phyloP scores from a whole-genome alignment of 2,113 vertebrate genomes.

The Oreochromis niloticus region DNA sequence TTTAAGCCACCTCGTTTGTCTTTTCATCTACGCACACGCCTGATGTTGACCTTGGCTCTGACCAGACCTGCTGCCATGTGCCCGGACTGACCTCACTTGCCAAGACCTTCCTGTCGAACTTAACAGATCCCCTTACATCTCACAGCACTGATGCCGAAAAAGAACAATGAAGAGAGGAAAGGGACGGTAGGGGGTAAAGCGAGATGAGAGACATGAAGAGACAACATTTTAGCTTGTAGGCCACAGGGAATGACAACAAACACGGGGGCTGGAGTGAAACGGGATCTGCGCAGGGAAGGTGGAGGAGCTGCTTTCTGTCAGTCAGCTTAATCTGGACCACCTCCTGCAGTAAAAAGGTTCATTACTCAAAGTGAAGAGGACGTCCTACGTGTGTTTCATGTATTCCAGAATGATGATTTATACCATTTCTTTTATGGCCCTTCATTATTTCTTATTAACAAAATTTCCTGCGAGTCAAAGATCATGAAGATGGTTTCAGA shows the following conservation, averaged over 20 bases:
- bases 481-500: not conserved
- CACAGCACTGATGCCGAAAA: not conserved
- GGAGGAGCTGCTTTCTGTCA: not conserved
- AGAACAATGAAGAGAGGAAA: not conserved
- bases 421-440: not conserved
- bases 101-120: conserved; percentile 9
- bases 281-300: not conserved
- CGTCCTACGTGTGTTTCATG: not conserved
- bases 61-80: conserved; percentile 23
- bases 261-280: conserved; percentile 35
- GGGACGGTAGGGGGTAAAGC: not conserved
- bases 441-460: not conserved
- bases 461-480: not conserved
- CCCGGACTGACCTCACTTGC: conserved; percentile 29
- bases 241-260: conserved; percentile 53
- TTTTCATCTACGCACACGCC: conserved; percentile 8
- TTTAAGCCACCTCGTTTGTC: conserved; percentile 6
- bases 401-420: not conserved
- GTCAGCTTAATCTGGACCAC: not conserved
- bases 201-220: conserved; percentile 29
- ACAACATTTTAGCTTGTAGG: conserved; percentile 47
- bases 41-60: conserved; percentile 45
- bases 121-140: conserved; percentile 12
- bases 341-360: not conserved
- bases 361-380: not conserved